A percentile compares a stretch with the other conserved stretches of the same genome.
These are phyloP conservation scores for Drosophila neotestacea DNA, from an alignment of 2,888 invertebrate species.

Conservation along the genomic window DNA sequence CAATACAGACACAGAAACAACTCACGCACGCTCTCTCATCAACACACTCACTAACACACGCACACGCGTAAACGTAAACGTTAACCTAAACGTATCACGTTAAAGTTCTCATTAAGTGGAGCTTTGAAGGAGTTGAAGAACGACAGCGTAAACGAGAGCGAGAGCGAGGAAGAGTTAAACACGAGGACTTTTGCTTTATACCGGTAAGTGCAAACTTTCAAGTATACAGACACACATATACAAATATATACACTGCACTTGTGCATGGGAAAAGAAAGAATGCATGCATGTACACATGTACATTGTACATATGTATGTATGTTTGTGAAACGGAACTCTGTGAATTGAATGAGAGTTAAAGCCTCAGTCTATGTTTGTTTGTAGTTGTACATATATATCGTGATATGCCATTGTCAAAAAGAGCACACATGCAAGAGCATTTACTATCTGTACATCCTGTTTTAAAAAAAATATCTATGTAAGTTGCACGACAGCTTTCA, in stretches of 20 bases:
- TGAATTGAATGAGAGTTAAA: conserved; percentile 1
- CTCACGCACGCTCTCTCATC: not conserved
- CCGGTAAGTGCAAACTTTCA: conserved; percentile 50
- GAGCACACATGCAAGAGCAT: not conserved
- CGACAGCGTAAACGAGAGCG: conserved; percentile 32
- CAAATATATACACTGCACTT: not conserved
- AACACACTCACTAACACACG: not conserved
- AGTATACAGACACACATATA: not conserved
- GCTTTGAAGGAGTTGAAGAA: conserved; percentile 38
- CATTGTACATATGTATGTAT: conserved; percentile 1
- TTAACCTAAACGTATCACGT: conserved; percentile 12
- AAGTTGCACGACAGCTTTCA: conserved; percentile 9
- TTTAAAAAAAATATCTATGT: not conserved
- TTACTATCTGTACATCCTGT: not conserved
- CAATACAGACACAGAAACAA: conserved; percentile 29
- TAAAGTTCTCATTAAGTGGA: conserved; percentile 39
- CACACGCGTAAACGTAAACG: too few relatives aligned
- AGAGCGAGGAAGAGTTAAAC: conserved; percentile 19
- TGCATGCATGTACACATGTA: not conserved
- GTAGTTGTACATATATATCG: not conserved
- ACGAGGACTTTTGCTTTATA: conserved; percentile 53
- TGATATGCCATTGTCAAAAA: conserved; percentile 7
- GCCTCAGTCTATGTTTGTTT: not conserved
- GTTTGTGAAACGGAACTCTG: conserved; percentile 5
- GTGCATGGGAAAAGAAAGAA: conserved; percentile 11